Evolutionary conservation across 1,140 invertebrate species (phyloP).

Genomic region (Drosophila sulfurigaster): DNA sequence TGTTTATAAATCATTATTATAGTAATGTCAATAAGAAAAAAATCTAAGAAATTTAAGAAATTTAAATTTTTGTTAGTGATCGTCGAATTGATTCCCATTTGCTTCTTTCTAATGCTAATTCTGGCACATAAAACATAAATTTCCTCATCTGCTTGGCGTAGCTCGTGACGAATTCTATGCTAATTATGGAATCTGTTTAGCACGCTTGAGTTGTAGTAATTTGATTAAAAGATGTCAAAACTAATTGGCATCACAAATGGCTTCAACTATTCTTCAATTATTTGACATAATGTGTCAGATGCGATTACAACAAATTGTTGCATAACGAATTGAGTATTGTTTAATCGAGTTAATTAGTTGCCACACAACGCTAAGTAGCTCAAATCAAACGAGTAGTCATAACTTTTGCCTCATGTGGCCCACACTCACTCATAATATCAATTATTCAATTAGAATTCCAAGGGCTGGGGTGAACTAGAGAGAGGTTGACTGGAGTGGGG

Average conservation of each 20-base stretch:
- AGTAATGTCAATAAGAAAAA: too few relatives aligned
- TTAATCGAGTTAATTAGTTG: conserved; percentile 50
- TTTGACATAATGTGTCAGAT: conserved; percentile 16
- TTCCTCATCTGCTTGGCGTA: too few relatives aligned
- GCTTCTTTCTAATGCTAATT: background rate
- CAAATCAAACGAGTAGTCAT: conserved; percentile 32
- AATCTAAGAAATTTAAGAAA: too few relatives aligned
- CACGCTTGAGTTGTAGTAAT: background rate
- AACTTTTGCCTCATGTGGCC: conserved; percentile 37
- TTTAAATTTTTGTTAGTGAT: too few relatives aligned
- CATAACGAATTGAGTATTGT: conserved; percentile 18
- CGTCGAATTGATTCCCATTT: too few relatives aligned
- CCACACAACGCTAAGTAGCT: conserved; percentile 20
- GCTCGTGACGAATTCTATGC: background rate
- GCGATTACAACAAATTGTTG: conserved; percentile 18
- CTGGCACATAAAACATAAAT: too few relatives aligned
- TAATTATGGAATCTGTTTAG: conserved; percentile 1
- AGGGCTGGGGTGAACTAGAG: background rate
- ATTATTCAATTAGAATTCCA: conserved; percentile 43
- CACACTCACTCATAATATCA: conserved; percentile 17
- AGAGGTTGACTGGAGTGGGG: background rate
- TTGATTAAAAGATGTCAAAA: background rate
- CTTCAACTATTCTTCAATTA: conserved; percentile 18
- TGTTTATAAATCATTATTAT: too few relatives aligned
- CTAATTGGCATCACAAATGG: conserved; percentile 34